Conservation (phyloP, 2,113 vertebrate species). For the Chiloscyllium plagiosum region DNA sequence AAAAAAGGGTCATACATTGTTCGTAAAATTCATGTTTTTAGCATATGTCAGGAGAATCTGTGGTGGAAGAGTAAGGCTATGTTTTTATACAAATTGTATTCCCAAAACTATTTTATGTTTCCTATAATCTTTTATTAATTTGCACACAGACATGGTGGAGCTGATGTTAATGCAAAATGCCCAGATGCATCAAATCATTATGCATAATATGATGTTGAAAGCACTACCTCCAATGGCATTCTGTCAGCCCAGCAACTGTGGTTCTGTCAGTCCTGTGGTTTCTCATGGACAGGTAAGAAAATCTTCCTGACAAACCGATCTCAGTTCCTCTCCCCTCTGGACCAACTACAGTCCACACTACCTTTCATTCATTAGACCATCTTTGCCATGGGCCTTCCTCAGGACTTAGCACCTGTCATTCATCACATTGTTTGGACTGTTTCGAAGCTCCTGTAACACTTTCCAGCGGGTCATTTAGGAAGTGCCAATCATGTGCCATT, state of each 20-base stretch:
- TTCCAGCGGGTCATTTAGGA: neutral
- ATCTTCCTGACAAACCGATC: neutral
- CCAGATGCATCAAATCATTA: conserved; percentile 80
- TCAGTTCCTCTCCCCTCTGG: neutral
- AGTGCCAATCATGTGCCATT: neutral
- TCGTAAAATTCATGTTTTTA: too few species aligned
- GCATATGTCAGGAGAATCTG: neutral
- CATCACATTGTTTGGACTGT: neutral
- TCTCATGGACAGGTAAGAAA: conserved; percentile 18
- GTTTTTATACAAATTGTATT: neutral
- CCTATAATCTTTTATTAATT: conserved; percentile 3
- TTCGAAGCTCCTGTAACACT: neutral
- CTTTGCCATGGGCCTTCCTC: neutral
- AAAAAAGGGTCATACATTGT: too few species aligned
- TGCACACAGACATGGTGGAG: conserved; percentile 69
- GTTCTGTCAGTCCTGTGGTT: conserved; percentile 8
- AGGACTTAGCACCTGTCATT: neutral
- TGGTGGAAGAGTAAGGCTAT: neutral
- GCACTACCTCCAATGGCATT: conserved; percentile 53
- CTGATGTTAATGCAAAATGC: conserved; percentile 82
- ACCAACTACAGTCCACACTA: neutral
- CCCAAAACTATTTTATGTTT: neutral
- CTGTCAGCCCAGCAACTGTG: conserved; percentile 18
- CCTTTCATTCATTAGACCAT: neutral
- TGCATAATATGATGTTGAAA: conserved; percentile 81